phyloP scores from a whole-genome alignment of 30 jellyfish, hydroid and myxozoan genomes.

The Hydra vulgaris region DNA sequence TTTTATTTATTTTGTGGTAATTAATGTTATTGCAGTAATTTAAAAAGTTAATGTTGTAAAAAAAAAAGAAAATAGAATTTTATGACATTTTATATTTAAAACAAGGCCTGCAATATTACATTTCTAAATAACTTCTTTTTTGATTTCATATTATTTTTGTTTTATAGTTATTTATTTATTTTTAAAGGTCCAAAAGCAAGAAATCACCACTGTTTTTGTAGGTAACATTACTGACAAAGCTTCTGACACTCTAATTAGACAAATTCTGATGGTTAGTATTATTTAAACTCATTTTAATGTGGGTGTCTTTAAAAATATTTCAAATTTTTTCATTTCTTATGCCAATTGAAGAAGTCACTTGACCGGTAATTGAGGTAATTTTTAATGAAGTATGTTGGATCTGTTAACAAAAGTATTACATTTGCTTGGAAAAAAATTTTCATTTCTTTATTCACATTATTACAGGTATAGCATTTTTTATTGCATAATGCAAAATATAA shows the following conservation, averaged over 20 bases:
- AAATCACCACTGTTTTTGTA: conserved; percentile 86
- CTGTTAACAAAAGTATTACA: neutral
- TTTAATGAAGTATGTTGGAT: neutral
- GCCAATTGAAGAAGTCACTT: neutral
- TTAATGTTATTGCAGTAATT: too few species aligned
- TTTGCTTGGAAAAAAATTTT: neutral
- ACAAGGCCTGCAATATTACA: too few species aligned
- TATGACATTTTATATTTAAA: too few species aligned
- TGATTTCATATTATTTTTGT: too few species aligned
- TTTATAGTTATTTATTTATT: neutral
- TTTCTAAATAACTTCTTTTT: too few species aligned
- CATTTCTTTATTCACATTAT: neutral
- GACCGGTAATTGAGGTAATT: neutral
- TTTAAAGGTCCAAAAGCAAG: conserved; percentile 21
- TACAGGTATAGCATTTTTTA: neutral
- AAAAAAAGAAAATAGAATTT: too few species aligned
- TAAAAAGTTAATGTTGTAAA: too few species aligned
- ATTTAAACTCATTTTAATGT: too few species aligned
- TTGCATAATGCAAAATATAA: neutral
- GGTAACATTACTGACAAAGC: conserved; percentile 95
- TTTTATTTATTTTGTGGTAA: too few species aligned
- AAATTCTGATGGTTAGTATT: conserved; percentile 67
- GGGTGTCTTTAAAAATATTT: neutral
- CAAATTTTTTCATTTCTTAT: neutral
- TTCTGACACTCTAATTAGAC: conserved; percentile 74